Evolutionary conservation across 2,113 vertebrate species (phyloP), one percentile per base, ranked within the genome.

Genomic region (Oceanites oceanicus): DNA sequence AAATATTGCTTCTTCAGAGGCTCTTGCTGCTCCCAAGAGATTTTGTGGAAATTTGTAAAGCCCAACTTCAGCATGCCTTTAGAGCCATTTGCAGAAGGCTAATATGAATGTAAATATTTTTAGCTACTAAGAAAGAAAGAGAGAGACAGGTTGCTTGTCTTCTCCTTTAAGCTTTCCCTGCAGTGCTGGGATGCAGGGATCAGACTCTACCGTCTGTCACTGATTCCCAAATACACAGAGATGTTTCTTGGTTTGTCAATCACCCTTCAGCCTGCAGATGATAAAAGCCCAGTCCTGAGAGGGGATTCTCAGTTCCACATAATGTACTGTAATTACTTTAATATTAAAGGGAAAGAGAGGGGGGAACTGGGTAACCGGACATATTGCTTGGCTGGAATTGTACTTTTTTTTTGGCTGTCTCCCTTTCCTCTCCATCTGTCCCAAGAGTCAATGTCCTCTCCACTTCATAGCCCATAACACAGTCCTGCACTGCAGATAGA

Each of bases 341-440:
- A 18, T n/a, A 25, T 9, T 8, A 5, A 21, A 73, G 26, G 32
- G 3, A 23, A 66, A 63, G 32, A 53, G 50, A 23, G 20, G 27
- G 11, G 13, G 11, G 5, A 25, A n/a, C 18, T 47, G 76, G 52
- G 17, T 4, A 22, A 7, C 49, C 1, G 29, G 75, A 17, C 95
- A 90, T 88, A 95, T 68, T 92, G 85, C 85, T 88, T 82, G 93
- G 93, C 94, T 93, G 82, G 10, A 56, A 9, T 4, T 21, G 44
- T 38, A 6, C 16, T 22, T 81, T 53, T 68, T 86, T 91, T 8
- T 86, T 59, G 89, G 83, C 94, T 91, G 61, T 32, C 49, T 94
- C 70, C 25, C 17, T 95, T 91, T 82, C 81, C 82, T 94, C 74
- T 86, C 94, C 92, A 96, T 92, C 94, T 96, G 92, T 92, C 94